phyloP scores from a whole-genome alignment of 2,113 vertebrate species.

The Albula glossodonta region DNA sequence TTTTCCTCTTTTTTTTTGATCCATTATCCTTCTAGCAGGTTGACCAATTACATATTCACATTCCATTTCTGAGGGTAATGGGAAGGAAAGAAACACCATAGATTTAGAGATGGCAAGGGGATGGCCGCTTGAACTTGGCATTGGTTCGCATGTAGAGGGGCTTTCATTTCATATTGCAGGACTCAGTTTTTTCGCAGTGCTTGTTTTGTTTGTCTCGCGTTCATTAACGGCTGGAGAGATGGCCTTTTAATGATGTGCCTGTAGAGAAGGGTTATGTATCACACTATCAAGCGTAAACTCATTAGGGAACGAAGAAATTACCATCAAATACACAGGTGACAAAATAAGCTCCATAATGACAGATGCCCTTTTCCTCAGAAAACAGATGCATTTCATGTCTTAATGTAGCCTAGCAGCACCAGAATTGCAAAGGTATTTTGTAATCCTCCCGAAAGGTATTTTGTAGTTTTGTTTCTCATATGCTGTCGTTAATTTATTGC shows the following conservation, averaged over 20 bases:
- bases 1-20: neutral
- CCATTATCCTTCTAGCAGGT: neutral
- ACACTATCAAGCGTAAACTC: neutral
- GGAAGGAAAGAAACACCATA: neutral
- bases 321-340: no score
- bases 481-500: no score
- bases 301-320: no score
- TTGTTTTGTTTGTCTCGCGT: neutral
- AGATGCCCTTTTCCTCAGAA: no score
- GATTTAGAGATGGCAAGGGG: neutral
- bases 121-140: neutral
- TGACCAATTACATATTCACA: neutral
- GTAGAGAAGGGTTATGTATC: neutral
- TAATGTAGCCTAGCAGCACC: no score
- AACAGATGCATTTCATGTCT: no score
- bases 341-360: no score
- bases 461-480: no score
- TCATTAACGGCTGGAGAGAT: neutral
- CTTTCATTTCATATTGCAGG: neutral
- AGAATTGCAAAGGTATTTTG: no score
- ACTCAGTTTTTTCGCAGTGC: neutral
- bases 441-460: no score
- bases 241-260: neutral
- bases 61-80: neutral
- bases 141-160: neutral